Conservation (phyloP, 2,113 vertebrate genomes). For the Protobothrops flavoviridis region DNA sequence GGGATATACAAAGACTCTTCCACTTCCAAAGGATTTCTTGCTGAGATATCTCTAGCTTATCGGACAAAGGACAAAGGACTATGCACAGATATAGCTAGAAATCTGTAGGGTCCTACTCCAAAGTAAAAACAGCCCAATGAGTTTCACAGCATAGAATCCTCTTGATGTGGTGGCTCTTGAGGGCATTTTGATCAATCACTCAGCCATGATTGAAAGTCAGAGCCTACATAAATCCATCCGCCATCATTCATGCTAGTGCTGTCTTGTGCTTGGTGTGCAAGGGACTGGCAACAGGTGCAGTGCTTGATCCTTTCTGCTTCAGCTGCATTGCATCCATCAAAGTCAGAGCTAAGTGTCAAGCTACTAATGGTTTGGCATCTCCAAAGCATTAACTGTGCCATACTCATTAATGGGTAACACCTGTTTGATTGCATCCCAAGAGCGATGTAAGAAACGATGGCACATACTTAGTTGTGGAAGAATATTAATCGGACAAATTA, state of each 20-base stretch:
- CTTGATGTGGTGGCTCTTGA: neutral
- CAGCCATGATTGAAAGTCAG: neutral
- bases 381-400: neutral
- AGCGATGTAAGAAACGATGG: neutral
- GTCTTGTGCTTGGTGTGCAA: neutral
- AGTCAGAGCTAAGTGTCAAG: neutral
- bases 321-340: constrained; percentile 29
- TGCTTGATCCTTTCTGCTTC: constrained; percentile 4
- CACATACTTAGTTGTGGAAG: neutral
- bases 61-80: neutral
- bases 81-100: neutral
- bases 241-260: neutral
- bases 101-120: neutral
- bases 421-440: constrained; percentile 15
- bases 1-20: neutral
- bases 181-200: neutral
- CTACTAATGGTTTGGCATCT: neutral
- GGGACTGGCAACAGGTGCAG: constrained; percentile 2
- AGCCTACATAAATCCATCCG: neutral
- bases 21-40: neutral
- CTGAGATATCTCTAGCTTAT: neutral
- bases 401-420: constrained; percentile 18
- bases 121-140: neutral
- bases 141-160: neutral
- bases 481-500: neutral